Base-by-base conservation (phyloP, 2,113 vertebrate genomes). In the Alligator mississippiensis region DNA sequence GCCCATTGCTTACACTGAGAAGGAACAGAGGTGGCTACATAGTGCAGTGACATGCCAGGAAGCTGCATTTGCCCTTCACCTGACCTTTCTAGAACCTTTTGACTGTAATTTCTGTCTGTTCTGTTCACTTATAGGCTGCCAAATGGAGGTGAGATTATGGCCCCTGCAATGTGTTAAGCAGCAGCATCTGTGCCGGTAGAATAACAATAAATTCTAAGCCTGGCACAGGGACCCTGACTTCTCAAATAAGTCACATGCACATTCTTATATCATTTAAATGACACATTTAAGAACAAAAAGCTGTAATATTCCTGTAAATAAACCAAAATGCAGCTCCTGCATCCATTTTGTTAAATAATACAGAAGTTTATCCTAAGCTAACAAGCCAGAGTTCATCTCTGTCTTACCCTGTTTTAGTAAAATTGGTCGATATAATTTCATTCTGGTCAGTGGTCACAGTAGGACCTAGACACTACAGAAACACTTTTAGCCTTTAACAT, bases 231-330 rank as follows among this genome's bases (percentile, higher is more conserved):
- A 90, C 96, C 78, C 87, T 89, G 12, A 91, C 55, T 88, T 74
- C 64, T 93, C 87, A 82, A 84, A 76, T 82, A 92, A 93, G 93
- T 88, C 82, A 87, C 64, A 84, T 30, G 1, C 93, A 85, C 63
- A 27, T 77, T 96, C 96, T 90, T 93, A 38, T 47, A 92, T 82
- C 93, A 93, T 58, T 66, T 13, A 10, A 27, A 30, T 85, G 82
- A 90, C 80, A 70, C 27, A 88, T 92, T 9, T 38, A 85, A 58
- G 85, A 61, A 80, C 2, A 90, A 91, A 54, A 95, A 77, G 81
- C 91, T 92, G 86, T 89, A 82, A 75, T 55, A 93, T 94, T 96
- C 91, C 84, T 87, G 77, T 87, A 16, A 91, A 62, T 87, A 90
- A 88, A 68, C 90, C 61, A 83, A 90, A 62, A 87, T 66, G 47